These are phyloP conservation scores for Melipona quadrifasciata DNA, from an alignment of 1,140 invertebrate species.

Conservation along the genomic window DNA sequence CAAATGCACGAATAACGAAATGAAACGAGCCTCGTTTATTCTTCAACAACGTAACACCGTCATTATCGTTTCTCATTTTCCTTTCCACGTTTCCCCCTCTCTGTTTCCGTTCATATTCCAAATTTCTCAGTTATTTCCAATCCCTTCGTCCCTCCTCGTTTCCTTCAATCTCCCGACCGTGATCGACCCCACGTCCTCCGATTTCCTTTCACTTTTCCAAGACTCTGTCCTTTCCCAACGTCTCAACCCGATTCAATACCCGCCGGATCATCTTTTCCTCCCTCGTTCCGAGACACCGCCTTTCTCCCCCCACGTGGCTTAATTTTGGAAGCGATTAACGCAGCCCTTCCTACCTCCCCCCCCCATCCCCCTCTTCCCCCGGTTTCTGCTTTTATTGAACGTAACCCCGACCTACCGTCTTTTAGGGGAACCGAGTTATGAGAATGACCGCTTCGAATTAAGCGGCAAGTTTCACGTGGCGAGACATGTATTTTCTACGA, in stretches of 20 bases:
- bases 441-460: neutral
- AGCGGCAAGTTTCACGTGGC: neutral
- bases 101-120: neutral
- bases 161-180: neutral
- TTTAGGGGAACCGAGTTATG: conserved; percentile 1
- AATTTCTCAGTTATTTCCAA: conserved; percentile 4
- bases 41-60: neutral
- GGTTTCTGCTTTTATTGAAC: neutral
- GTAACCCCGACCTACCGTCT: conserved; percentile 16
- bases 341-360: neutral
- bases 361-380: too few species aligned
- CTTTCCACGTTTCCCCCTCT: neutral
- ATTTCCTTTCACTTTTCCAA: conserved; percentile 2
- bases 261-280: neutral
- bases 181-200: too few species aligned
- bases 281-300: neutral
- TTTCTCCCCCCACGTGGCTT: neutral
- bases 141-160: neutral
- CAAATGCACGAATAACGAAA: too few species aligned
- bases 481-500: neutral
- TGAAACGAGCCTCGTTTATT: too few species aligned
- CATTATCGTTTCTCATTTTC: neutral
- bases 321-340: conserved; percentile 15
- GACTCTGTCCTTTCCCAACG: neutral
- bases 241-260: conserved; percentile 1